Evolutionary conservation across 2,797 vertebrate genomes (phyloP), one percentile per base, ranked within the genome.

Genomic region (Bradypodion ventrale): DNA sequence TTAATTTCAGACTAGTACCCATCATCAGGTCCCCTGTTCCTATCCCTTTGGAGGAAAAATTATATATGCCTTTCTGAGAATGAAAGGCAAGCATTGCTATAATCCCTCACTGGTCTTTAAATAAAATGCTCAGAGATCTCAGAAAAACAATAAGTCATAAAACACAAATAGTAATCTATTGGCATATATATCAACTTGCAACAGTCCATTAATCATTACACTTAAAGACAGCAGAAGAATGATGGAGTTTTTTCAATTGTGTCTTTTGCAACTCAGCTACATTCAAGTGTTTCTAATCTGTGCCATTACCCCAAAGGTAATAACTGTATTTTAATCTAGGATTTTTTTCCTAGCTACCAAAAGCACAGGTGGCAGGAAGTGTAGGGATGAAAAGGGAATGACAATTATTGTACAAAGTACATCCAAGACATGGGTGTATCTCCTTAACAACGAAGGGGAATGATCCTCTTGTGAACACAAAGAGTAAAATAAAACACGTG

Each of bases 71-170:
- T 89, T 86, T 23, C 56, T 86, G 85, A 63, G 62, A 90, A 90
- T 78, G 92, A 91, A 92, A 92, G 75, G 12, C 83, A 92, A 91
- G 69, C 72, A 60, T 74, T 62, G 84, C 69, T 93, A 94, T 94
- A 92, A 94, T 95, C 87, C 93, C 93, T 95, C 91, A 95, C 93
- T 95, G 92, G 96, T 96, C 94, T 95, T 96, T 94, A 92, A 95
- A 94, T 87, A 90, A 96, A 96, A 95, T 93, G 88, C 92, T 96
- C 95, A 84, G 92, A 92, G 91, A 93, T 95, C 83, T 92, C 91
- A 91, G 92, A 93, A 92, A 96, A 97, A 96, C 95, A 94, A 95
- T 97, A 97, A 97, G 94, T 97, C 96, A 96, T 96, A 95, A 96
- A 95, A 82, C 91, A 95, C 95, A 90, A 91, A 94, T 56, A 73